Evolutionary conservation across 2,113 vertebrate species (phyloP).

Genomic region (Microtus richardsoni): DNA sequence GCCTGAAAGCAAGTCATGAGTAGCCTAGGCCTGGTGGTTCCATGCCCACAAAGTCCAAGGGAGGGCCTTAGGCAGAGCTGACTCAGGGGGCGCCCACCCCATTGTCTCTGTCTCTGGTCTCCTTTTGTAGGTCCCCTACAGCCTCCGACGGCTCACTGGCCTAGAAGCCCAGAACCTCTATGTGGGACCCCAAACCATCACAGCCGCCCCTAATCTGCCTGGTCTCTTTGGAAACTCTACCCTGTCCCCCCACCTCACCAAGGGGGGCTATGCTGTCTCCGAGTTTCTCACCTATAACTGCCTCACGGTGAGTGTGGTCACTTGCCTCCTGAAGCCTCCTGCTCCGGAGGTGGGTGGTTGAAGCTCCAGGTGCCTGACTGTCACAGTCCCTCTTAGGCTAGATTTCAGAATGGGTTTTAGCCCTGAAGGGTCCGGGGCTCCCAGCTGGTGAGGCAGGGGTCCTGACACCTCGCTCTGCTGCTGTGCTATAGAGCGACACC

Average conservation of each 20-base stretch:
- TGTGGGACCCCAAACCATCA: constrained; percentile 88
- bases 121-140: constrained; percentile 87
- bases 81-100: background rate
- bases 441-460: fast-evolving
- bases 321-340: fast-evolving
- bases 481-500: constrained; percentile 85
- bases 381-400: fast-evolving
- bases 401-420: background rate
- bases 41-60: background rate
- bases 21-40: no score
- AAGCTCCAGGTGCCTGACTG: fast-evolving
- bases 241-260: constrained; percentile 87
- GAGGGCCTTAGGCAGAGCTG: background rate
- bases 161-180: constrained; percentile 93
- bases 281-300: constrained; percentile 95
- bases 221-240: constrained; percentile 87
- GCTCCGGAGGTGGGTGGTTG: background rate
- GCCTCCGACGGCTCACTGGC: constrained; percentile 87
- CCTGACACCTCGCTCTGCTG: fast-evolving
- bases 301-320: constrained; percentile 87
- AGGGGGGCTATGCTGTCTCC: constrained; percentile 91
- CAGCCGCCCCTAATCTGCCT: constrained; percentile 32
- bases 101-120: background rate
- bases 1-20: background rate
- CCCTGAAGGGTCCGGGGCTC: background rate